These are phyloP conservation scores for Pristionchus exspectatus DNA, from an alignment of 2,888 invertebrate species.

Conservation along the genomic window DNA sequence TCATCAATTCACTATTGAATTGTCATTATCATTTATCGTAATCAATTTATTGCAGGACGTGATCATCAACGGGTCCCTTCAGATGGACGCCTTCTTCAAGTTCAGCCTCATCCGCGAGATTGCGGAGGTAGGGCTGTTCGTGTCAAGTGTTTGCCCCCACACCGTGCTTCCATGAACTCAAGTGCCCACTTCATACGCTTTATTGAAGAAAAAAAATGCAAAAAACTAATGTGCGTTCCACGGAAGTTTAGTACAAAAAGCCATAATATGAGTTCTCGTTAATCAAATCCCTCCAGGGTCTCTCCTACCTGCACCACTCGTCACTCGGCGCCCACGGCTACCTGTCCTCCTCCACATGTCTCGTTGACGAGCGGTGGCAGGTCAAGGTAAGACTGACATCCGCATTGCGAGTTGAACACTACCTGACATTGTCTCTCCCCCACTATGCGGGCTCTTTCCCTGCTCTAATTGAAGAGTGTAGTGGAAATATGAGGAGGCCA, in stretches of 20 bases:
- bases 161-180: background rate
- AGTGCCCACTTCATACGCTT: too few relatives aligned
- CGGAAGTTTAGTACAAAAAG: too few relatives aligned
- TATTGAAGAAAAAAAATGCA: too few relatives aligned
- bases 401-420: too few relatives aligned
- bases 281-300: slow-evolving; percentile 33
- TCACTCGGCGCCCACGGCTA: slow-evolving; percentile 44
- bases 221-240: too few relatives aligned
- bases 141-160: background rate
- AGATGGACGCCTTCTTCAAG: slow-evolving; percentile 54
- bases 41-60: slow-evolving; percentile 48
- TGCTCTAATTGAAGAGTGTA: too few relatives aligned
- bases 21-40: too few relatives aligned
- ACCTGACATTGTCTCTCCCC: too few relatives aligned
- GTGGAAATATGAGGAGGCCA: too few relatives aligned
- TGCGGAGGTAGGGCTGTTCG: background rate
- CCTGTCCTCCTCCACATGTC: slow-evolving; percentile 43
- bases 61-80: slow-evolving; percentile 29
- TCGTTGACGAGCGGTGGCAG: slow-evolving; percentile 56
- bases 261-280: too few relatives aligned
- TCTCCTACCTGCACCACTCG: slow-evolving; percentile 51
- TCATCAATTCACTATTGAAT: too few relatives aligned
- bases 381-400: slow-evolving; percentile 34
- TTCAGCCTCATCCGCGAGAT: slow-evolving; percentile 51
- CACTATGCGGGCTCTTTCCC: background rate